Evolutionary conservation across 2,113 vertebrate genomes (phyloP).

Genomic region (Leucosticte australis): DNA sequence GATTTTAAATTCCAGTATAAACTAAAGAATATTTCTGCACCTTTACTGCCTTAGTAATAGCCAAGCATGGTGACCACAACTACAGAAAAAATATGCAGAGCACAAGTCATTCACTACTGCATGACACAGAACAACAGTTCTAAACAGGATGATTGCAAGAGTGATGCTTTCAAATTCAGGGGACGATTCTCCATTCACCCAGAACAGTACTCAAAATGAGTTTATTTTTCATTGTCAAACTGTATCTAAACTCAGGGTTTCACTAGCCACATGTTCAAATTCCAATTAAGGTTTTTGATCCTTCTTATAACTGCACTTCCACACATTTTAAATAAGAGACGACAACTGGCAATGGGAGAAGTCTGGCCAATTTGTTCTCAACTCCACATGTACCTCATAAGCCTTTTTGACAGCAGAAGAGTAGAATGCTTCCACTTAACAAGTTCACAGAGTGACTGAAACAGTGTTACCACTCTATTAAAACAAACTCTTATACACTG

Average conservation of each 20-base stretch:
- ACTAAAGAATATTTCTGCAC: not conserved
- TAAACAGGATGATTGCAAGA: rapidly evolving
- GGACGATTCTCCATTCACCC: not conserved
- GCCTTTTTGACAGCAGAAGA: not conserved
- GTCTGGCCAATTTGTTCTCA: not conserved
- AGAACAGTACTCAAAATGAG: rapidly evolving
- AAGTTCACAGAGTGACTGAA: not conserved
- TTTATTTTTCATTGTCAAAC: not conserved
- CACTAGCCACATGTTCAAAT: not conserved
- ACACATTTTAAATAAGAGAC: not conserved
- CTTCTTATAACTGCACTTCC: not conserved
- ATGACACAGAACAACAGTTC: not conserved
- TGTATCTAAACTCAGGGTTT: not conserved
- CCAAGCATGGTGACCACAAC: not conserved
- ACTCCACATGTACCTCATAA: not conserved
- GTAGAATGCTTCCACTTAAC: not conserved
- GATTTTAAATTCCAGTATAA: not conserved
- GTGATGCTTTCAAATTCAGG: not conserved
- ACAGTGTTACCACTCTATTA: not conserved
- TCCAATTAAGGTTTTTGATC: not conserved
- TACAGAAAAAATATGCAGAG: not conserved
- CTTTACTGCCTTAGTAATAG: not conserved
- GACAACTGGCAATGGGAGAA: not conserved
- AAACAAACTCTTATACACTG: not conserved
- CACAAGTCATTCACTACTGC: not conserved